phyloP scores from a whole-genome alignment of 2,797 vertebrate genomes.

The Gobionotothen gibberifrons region DNA sequence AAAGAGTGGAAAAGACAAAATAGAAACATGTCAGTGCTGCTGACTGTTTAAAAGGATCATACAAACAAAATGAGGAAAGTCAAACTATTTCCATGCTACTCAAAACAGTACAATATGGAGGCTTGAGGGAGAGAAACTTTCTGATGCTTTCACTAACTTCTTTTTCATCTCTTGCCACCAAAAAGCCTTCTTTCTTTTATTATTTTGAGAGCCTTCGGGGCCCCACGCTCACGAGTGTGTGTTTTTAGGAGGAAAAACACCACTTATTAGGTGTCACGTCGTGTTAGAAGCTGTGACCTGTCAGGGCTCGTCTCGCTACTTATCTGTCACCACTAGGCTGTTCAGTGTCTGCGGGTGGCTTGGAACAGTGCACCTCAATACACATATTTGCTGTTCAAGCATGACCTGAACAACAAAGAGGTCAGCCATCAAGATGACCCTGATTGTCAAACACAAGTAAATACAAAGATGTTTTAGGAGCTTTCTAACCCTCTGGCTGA shows the following conservation, averaged over 20 bases:
- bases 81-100: constrained; percentile 53
- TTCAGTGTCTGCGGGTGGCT: constrained; percentile 73
- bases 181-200: constrained; percentile 48
- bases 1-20: constrained; percentile 57
- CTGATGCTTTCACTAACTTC: constrained; percentile 35
- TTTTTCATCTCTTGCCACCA: constrained; percentile 51
- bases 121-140: constrained; percentile 33
- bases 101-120: constrained; percentile 59
- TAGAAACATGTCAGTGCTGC: constrained; percentile 57
- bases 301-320: constrained; percentile 67
- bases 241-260: constrained; percentile 61
- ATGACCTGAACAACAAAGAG: constrained; percentile 63
- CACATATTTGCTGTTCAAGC: constrained; percentile 75
- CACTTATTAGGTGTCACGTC: constrained; percentile 73
- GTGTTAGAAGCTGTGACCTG: constrained; percentile 72
- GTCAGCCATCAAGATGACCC: constrained; percentile 76
- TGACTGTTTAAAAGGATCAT: constrained; percentile 57
- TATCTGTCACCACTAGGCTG: constrained; percentile 74
- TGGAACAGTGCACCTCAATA: constrained; percentile 65
- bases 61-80: constrained; percentile 62
- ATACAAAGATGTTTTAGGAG: constrained; percentile 63
- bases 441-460: constrained; percentile 63
- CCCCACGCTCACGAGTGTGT: constrained; percentile 20
- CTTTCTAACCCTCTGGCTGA: constrained; percentile 47
- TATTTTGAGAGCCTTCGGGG: constrained; percentile 45